These are phyloP conservation scores for Himantopus leucocephalus DNA, from an alignment of 2,113 vertebrate genomes.

Conservation along the genomic window DNA sequence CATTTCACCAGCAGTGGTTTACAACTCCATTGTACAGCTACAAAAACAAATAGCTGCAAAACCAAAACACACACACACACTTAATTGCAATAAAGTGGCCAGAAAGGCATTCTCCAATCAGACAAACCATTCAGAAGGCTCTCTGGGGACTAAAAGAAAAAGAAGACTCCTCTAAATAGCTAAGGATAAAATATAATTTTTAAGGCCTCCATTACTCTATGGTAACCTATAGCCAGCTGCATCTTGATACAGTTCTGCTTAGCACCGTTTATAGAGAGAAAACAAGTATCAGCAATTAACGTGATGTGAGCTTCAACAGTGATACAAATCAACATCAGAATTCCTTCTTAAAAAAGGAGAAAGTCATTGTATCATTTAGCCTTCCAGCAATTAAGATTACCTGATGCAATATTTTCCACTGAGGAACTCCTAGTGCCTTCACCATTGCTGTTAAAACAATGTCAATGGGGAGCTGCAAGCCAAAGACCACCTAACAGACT, in stretches of 20 bases:
- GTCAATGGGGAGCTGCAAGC: not conserved
- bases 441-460: fast-evolving
- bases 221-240: not conserved
- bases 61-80: not conserved
- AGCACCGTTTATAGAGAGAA: not conserved
- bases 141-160: not conserved
- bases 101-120: not conserved
- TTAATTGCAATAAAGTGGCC: not conserved
- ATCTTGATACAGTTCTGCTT: not conserved
- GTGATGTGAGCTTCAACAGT: not conserved
- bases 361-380: not conserved
- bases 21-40: not conserved
- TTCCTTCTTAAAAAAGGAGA: not conserved
- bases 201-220: not conserved
- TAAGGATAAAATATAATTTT: not conserved
- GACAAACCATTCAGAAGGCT: not conserved
- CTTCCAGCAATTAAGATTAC: not conserved
- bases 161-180: not conserved
- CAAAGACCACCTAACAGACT: not conserved
- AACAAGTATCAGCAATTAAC: not conserved
- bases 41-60: not conserved
- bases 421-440: not conserved
- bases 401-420: not conserved
- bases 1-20: not conserved
- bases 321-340: not conserved